A percentile compares a stretch with the other conserved stretches of the same genome.
These are phyloP conservation scores for Fragum whitleyi DNA, from an alignment of 2,888 invertebrate species.

Conservation along the genomic window DNA sequence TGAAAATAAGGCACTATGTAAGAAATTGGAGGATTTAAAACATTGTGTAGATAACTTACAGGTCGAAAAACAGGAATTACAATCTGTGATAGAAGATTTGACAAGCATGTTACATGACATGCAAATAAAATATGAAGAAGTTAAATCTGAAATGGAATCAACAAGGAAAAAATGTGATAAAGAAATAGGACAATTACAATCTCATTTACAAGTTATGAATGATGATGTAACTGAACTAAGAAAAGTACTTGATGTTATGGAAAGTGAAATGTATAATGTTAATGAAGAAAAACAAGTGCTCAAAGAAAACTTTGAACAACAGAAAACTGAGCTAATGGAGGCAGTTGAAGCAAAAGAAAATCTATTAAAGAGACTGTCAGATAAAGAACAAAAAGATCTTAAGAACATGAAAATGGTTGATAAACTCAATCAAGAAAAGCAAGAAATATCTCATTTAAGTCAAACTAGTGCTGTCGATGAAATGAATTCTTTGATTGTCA, in stretches of 20 bases:
- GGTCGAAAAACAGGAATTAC: slow-evolving; percentile 47
- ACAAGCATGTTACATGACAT: slow-evolving; percentile 62
- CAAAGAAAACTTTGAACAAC: slow-evolving; percentile 59
- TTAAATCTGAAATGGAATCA: slow-evolving; percentile 66
- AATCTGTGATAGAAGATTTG: slow-evolving; percentile 50
- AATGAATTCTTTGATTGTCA: background rate
- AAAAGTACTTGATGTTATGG: slow-evolving; percentile 62
- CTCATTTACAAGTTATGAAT: slow-evolving; percentile 66
- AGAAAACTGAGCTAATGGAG: slow-evolving; percentile 51
- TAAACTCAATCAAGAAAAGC: slow-evolving; percentile 33
- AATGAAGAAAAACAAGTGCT: slow-evolving; percentile 60
- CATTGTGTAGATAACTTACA: slow-evolving; percentile 33
- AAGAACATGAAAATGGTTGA: slow-evolving; percentile 62
- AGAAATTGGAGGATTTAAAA: slow-evolving; percentile 40
- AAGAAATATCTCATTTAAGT: background rate
- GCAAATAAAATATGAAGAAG: slow-evolving; percentile 69
- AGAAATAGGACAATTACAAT: slow-evolving; percentile 65
- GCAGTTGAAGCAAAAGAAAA: slow-evolving; percentile 58
- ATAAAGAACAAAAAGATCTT: slow-evolving; percentile 65
- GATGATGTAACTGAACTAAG: slow-evolving; percentile 68
- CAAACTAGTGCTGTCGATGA: slow-evolving; percentile 15
- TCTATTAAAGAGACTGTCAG: slow-evolving; percentile 56
- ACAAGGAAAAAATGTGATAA: slow-evolving; percentile 68
- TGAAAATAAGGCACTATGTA: slow-evolving; percentile 42
- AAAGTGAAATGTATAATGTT: slow-evolving; percentile 63